Base-by-base conservation (phyloP, 2,888 invertebrate species). In the Apocheima hispidaria region DNA sequence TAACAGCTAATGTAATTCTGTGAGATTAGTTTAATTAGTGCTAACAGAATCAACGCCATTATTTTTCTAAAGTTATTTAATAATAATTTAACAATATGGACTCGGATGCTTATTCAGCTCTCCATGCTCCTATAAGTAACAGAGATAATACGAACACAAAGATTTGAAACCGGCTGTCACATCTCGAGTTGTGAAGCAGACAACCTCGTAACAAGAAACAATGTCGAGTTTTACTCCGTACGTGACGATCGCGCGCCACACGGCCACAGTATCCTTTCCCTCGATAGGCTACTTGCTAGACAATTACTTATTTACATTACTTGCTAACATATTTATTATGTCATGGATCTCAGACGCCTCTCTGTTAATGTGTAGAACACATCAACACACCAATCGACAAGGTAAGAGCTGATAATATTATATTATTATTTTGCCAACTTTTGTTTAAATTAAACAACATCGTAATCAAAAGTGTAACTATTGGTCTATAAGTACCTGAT, bases 81-180 rank as follows among this genome's bases (percentile, higher is more conserved):
- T 14, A 44, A 26, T 26, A 26, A 44, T 44, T 44, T 26, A 44
- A 44, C n/a, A n/a, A n/a, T n/a, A 44, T 14, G 43, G 26, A 26
- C 14, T 26, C 26, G 6, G 9, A 16, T 43, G 43, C 16, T 44
- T 26, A 44, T 9, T 44, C 43, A 26, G 3, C 23, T 26, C n/a
- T 1, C 5, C 7, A 23, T n/a, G n/a, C n/a, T n/a, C n/a, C n/a
- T n/a, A n/a, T n/a, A 44, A 44, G 26, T 44, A 16, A 4, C 18
- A 7, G 43, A 44, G 26, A n/a, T n/a, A n/a, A n/a, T n/a, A 44
- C 23, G 43, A 16, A 44, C 14, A 26, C 43, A 26, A 14, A 44
- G 43, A 26, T 26, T 26, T n/a, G 1, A 14, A 30, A 12, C 30
- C 28, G 30, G 46, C 46, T 30, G 46, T 20, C 30, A 30, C 46